Evolutionary conservation across 2,888 invertebrate species (phyloP).

Genomic region (Lamellibrachia satsuma): DNA sequence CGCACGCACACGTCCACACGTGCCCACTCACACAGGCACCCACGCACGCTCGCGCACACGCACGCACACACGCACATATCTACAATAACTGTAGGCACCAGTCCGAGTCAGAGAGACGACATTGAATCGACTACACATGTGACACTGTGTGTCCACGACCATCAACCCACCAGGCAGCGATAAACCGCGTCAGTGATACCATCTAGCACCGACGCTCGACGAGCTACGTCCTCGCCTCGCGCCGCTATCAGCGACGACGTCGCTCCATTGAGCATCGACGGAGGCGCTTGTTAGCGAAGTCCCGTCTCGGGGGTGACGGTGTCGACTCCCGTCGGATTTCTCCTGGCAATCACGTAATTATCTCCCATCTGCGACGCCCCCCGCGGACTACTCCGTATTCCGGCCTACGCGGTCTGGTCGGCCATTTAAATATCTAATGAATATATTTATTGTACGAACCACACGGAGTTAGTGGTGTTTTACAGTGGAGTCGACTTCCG

Average conservation of each 20-base stretch:
- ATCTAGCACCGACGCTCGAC: neutral
- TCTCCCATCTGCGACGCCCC: conserved; percentile 9
- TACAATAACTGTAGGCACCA: no score
- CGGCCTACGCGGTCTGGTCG: neutral
- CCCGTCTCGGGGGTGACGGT: neutral
- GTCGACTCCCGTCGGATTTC: conserved; percentile 5
- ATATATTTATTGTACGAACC: neutral
- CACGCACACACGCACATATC: neutral
- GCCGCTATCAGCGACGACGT: neutral
- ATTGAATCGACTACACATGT: neutral
- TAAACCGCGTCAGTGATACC: neutral
- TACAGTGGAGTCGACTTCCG: neutral
- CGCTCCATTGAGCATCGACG: neutral
- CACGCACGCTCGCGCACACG: neutral
- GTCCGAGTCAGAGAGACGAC: neutral
- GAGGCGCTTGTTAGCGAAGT: neutral
- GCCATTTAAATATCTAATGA: conserved; percentile 1
- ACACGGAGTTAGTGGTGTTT: neutral
- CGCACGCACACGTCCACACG: neutral
- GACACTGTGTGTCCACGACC: neutral
- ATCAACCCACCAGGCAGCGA: neutral
- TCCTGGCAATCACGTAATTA: conserved; percentile 13
- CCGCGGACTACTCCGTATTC: neutral
- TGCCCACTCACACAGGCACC: neutral
- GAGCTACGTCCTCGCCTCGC: neutral